Conservation (phyloP, 92 coral and sea anemone genomes). For the Parazoanthus darwini region DNA sequence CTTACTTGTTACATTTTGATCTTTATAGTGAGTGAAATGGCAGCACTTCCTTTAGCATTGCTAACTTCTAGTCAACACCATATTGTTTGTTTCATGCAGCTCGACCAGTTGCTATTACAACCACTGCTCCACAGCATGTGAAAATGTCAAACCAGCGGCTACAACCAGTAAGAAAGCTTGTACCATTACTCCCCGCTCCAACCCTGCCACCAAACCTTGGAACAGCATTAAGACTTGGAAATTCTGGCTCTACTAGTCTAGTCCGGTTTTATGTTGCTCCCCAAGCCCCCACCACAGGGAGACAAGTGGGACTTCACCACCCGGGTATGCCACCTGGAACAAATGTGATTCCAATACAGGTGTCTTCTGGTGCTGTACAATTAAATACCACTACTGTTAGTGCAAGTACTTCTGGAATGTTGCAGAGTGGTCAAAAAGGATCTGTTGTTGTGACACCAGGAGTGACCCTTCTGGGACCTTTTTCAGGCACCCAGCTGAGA, state of each 20-base stretch:
- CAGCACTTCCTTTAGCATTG: no score
- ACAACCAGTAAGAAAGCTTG: conserved; percentile 21
- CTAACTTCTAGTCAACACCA: no score
- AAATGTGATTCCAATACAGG: neutral
- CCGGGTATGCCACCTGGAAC: neutral
- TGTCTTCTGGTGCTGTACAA: neutral
- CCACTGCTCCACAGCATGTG: neutral
- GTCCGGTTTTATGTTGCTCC: conserved; percentile 17
- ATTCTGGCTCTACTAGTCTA: neutral
- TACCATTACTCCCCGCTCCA: conserved; percentile 33
- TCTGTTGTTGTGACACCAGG: neutral
- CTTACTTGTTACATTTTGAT: no score
- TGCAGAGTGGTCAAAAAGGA: neutral
- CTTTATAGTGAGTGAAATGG: no score
- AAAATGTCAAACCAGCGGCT: neutral
- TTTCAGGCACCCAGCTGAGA: neutral
- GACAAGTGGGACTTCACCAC: conserved; percentile 1
- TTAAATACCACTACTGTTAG: neutral
- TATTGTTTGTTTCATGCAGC: neutral
- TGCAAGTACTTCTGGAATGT: neutral
- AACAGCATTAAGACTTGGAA: neutral
- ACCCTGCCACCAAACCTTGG: neutral
- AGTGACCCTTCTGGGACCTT: neutral
- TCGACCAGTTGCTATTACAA: neutral
- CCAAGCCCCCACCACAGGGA: neutral